These are phyloP conservation scores for Microcebus tavaratra DNA, from an alignment of 2,113 vertebrate species.

Conservation along the genomic window DNA sequence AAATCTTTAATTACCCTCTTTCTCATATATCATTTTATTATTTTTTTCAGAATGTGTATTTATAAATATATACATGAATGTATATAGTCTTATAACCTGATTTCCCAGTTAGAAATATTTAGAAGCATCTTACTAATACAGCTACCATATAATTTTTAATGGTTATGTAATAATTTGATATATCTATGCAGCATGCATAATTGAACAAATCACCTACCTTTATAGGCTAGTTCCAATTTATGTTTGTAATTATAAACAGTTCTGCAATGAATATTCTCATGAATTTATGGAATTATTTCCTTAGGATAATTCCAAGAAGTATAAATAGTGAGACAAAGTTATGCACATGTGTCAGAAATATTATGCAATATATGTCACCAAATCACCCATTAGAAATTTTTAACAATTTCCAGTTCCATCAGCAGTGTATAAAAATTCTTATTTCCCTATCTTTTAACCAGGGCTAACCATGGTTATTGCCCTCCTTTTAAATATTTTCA, in stretches of 20 bases:
- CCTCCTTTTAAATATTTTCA: neutral
- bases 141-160: neutral
- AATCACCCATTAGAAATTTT: neutral
- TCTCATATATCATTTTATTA: neutral
- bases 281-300: neutral
- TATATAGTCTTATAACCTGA: neutral
- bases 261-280: neutral
- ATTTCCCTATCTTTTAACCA: neutral
- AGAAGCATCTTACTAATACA: neutral
- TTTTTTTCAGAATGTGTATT: neutral
- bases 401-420: neutral
- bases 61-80: neutral
- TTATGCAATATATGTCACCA: neutral
- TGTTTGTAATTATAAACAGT: neutral
- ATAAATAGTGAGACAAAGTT: neutral
- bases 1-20: neutral
- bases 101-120: conserved; percentile 28
- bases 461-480: neutral
- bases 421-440: neutral
- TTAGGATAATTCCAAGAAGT: conserved; percentile 15
- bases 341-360: neutral
- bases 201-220: neutral
- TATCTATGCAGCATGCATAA: neutral
- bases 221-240: neutral
- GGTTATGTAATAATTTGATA: neutral